These are phyloP conservation scores for Philotrypesis tridentata DNA, from an alignment of 1,140 invertebrate genomes.

Conservation along the genomic window DNA sequence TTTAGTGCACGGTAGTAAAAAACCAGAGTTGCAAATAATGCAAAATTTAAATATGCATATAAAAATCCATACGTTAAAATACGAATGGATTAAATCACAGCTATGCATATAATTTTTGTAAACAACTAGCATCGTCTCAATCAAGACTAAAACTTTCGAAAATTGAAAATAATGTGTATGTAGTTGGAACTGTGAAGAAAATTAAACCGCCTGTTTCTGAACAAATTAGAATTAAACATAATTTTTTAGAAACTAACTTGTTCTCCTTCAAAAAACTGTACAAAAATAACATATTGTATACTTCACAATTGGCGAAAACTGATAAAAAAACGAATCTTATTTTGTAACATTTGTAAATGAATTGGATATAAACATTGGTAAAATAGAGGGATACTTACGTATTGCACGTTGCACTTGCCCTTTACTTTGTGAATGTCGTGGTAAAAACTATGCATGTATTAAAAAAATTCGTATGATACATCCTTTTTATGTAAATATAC, in stretches of 20 bases:
- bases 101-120: neutral
- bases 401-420: neutral
- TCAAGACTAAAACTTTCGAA: neutral
- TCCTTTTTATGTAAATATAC: neutral
- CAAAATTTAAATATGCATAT: neutral
- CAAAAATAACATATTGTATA: neutral
- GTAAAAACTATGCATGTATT: neutral
- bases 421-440: neutral
- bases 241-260: neutral
- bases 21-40: slow-evolving; percentile 24
- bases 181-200: neutral
- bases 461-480: neutral
- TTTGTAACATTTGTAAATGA: neutral
- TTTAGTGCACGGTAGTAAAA: slow-evolving; percentile 11
- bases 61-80: neutral
- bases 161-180: neutral
- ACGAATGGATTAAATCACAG: neutral
- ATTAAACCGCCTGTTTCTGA: neutral
- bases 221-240: neutral
- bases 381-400: neutral
- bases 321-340: slow-evolving; percentile 15
- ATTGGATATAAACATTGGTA: neutral
- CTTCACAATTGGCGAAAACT: neutral
- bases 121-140: neutral
- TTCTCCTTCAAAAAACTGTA: slow-evolving; percentile 4